A percentile compares a stretch with the other conserved stretches of the same genome.
Evolutionary conservation across 2,888 invertebrate genomes (phyloP).

Genomic region (Hartigia nigra): DNA sequence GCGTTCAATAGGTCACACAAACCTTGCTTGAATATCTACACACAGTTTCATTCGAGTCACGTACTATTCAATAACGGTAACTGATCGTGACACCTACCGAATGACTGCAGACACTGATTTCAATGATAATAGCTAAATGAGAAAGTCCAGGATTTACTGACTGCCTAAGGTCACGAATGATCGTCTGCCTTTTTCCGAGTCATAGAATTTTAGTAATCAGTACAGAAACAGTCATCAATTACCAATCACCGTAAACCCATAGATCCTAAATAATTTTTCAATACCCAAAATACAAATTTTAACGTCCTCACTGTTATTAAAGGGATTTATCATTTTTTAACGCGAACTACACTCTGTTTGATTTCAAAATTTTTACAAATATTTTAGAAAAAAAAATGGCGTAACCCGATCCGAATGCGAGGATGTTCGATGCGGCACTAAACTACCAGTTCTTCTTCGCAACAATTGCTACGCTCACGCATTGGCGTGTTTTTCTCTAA

Average conservation of each 20-base stretch:
- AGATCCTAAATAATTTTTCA: not conserved
- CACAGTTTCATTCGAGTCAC: not conserved
- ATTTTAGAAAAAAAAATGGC: conserved; percentile 1
- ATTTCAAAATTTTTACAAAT: not conserved
- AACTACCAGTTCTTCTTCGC: conserved; percentile 50
- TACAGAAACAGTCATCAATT: not conserved
- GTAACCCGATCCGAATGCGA: conserved; percentile 42
- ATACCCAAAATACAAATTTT: not conserved
- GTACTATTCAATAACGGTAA: not conserved
- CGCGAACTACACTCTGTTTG: not conserved
- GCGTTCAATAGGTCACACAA: conserved; percentile 18
- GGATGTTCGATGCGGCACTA: conserved; percentile 63
- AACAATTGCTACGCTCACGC: conserved; percentile 58
- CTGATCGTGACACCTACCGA: not conserved
- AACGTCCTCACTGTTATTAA: not conserved
- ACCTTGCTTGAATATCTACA: not conserved
- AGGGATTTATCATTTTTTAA: not conserved
- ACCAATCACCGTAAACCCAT: not conserved
- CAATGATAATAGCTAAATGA: not conserved
- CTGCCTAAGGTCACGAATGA: not conserved
- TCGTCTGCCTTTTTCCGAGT: not conserved
- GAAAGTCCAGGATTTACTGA: not conserved
- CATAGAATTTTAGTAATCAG: not conserved
- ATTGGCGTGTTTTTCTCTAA: conserved; percentile 57
- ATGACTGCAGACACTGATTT: not conserved